phyloP scores from a whole-genome alignment of 2,797 vertebrate genomes.

The Amblyraja radiata region DNA sequence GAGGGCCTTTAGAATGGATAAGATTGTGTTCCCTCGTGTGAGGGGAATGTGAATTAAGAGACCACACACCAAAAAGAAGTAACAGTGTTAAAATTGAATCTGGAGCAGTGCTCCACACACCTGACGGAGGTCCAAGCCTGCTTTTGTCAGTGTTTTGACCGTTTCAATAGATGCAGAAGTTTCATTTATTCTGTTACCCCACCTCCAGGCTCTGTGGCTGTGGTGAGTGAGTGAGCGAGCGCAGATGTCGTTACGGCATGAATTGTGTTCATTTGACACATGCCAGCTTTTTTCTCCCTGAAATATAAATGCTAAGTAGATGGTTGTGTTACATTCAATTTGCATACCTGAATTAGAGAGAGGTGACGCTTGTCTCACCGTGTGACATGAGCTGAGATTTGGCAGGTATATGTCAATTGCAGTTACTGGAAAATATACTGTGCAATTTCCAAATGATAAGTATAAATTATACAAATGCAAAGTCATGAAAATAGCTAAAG shows the following conservation, averaged over 20 bases:
- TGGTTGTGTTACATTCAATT: background rate
- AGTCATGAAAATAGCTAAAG: conserved; percentile 7
- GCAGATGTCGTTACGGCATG: too few relatives aligned
- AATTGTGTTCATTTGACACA: background rate
- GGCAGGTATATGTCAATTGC: background rate
- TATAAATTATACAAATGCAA: background rate
- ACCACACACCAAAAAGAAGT: background rate
- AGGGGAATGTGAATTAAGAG: background rate
- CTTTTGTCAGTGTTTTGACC: background rate
- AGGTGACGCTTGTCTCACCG: background rate
- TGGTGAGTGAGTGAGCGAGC: background rate
- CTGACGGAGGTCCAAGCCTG: background rate
- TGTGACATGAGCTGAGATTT: background rate
- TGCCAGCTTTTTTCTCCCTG: background rate
- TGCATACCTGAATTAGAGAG: background rate
- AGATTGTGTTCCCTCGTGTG: too few relatives aligned
- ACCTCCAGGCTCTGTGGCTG: background rate
- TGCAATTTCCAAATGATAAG: background rate
- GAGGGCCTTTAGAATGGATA: background rate
- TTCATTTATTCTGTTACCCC: too few relatives aligned
- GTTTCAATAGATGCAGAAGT: background rate
- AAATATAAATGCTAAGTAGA: background rate
- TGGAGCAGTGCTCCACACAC: background rate
- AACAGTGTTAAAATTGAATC: background rate
- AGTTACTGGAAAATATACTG: background rate